These are phyloP conservation scores for Paguma larvata DNA, from an alignment of 2,797 vertebrate species.

Conservation along the genomic window DNA sequence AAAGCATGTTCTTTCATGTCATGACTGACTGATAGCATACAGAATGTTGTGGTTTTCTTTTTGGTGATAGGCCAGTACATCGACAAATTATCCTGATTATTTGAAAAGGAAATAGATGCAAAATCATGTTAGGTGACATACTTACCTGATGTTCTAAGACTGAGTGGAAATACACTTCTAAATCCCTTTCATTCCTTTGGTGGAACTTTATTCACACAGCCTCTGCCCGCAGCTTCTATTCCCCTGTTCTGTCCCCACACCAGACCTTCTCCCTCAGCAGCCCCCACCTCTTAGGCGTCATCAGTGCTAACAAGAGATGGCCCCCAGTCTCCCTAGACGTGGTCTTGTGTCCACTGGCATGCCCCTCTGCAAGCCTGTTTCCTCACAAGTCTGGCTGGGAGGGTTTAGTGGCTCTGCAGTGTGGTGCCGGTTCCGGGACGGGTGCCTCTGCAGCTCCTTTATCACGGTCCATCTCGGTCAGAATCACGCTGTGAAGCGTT, in stretches of 20 bases:
- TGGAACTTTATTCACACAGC: not conserved
- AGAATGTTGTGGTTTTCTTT: not conserved
- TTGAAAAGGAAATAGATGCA: not conserved
- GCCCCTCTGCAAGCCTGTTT: not conserved
- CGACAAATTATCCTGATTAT: not conserved
- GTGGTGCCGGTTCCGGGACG: constrained; percentile 84
- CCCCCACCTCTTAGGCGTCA: too few species aligned
- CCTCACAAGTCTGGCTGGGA: not conserved
- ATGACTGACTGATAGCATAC: too few species aligned
- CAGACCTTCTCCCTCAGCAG: not conserved
- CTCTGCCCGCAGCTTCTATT: not conserved
- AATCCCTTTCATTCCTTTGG: not conserved
- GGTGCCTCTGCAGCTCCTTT: constrained; percentile 85
- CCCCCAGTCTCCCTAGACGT: not conserved
- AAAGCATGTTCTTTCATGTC: not conserved
- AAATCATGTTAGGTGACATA: not conserved
- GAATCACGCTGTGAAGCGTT: constrained; percentile 87
- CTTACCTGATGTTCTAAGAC: not conserved
- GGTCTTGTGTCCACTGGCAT: not conserved
- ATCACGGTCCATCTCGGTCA: constrained; percentile 87
- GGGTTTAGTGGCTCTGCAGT: constrained; percentile 79
- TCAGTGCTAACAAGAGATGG: not conserved
- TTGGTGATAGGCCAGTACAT: not conserved
- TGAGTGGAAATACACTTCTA: not conserved
- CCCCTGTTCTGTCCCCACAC: not conserved